Evolutionary conservation across 2,113 vertebrate genomes (phyloP).

Genomic region (Myiozetetes cayanensis): DNA sequence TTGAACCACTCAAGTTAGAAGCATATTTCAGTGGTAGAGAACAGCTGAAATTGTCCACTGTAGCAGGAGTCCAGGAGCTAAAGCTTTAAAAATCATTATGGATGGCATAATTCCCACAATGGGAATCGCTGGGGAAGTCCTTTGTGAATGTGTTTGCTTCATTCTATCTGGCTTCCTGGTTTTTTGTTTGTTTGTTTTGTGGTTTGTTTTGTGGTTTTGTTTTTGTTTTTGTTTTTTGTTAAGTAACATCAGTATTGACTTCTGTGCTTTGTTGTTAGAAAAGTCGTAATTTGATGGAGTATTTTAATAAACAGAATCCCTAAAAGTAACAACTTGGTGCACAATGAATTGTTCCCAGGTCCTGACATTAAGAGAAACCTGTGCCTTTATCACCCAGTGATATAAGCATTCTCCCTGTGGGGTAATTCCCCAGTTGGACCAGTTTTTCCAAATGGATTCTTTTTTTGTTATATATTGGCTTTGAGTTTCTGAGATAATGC

Average conservation of each 20-base stretch:
- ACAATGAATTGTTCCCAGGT: neutral
- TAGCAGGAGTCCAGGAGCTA: neutral
- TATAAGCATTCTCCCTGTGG: neutral
- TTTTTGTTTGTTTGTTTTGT: too few species aligned
- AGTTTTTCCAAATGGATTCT: neutral
- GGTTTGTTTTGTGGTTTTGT: too few species aligned
- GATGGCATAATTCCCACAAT: neutral
- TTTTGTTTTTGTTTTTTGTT: neutral
- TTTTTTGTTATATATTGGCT: neutral
- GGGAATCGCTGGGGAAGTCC: neutral
- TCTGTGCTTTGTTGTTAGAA: neutral
- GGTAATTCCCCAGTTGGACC: neutral
- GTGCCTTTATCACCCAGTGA: neutral
- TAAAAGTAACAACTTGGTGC: neutral
- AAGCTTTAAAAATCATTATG: neutral
- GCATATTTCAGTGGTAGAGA: neutral
- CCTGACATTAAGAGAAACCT: neutral
- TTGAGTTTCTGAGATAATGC: neutral
- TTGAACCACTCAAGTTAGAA: neutral
- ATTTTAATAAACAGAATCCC: conserved; percentile 22
- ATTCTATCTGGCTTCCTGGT: neutral
- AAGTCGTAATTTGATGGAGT: conserved; percentile 8
- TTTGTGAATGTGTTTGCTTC: neutral
- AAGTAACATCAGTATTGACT: neutral
- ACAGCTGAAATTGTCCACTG: neutral